phyloP scores from a whole-genome alignment of 2,888 invertebrate species.

The Tetramorium bicarinatum region DNA sequence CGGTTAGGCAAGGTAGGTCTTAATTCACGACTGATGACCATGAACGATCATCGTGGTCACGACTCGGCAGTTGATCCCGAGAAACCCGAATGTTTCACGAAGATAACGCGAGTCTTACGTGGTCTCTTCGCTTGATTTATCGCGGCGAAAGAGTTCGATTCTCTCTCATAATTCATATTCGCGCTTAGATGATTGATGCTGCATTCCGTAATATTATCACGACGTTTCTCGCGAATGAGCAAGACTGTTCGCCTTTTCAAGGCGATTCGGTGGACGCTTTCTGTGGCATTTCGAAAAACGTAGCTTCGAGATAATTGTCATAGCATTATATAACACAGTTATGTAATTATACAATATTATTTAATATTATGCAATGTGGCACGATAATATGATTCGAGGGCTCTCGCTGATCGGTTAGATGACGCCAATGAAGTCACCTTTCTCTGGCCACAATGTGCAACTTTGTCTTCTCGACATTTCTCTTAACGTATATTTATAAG shows the following conservation, averaged over 20 bases:
- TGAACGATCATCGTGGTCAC: conserved; percentile 35
- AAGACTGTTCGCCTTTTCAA: conserved; percentile 3
- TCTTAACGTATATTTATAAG: not conserved
- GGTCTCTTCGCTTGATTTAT: not conserved
- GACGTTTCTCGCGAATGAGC: conserved; percentile 6
- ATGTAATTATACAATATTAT: conserved; percentile 27
- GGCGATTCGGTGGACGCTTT: not conserved
- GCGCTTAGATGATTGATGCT: not conserved
- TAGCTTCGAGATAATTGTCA: conserved; percentile 34
- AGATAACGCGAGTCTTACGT: not conserved
- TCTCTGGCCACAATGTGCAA: not conserved
- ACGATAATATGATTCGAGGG: conserved; percentile 19
- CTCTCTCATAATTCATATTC: conserved; percentile 19
- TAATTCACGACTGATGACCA: conserved; percentile 44
- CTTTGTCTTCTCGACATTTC: not conserved
- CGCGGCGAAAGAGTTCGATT: not conserved
- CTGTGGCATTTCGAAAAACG: conserved; percentile 29
- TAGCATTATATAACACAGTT: conserved; percentile 18
- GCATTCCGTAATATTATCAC: conserved; percentile 17
- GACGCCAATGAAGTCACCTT: conserved; percentile 14
- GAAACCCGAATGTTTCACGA: not conserved
- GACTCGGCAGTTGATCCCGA: conserved; percentile 10
- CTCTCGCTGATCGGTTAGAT: not conserved
- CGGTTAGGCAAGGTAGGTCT: conserved; percentile 33
- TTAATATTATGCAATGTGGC: conserved; percentile 22